Percentiles rank a stretch among this genome's conserved stretches.
Conservation (phyloP, 2,113 vertebrate species). For the Smithornis capensis region DNA sequence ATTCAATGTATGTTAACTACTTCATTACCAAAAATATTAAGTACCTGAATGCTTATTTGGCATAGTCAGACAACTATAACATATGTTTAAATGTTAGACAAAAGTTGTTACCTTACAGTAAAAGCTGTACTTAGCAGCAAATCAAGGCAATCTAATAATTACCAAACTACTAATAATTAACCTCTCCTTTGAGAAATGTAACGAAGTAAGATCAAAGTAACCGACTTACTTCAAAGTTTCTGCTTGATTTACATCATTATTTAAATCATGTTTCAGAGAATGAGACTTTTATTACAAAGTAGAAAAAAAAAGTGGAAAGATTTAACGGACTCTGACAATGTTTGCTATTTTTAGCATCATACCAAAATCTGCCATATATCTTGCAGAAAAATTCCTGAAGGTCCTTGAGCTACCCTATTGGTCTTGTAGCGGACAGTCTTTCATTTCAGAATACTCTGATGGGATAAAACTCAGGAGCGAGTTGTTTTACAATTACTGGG, state of each 20-base stretch:
- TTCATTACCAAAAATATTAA: not conserved
- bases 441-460: not conserved
- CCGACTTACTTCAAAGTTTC: constrained; percentile 51
- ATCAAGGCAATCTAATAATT: constrained; percentile 50
- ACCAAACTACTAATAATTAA: constrained; percentile 51
- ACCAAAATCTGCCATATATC: not conserved
- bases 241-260: constrained; percentile 53
- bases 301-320: not conserved
- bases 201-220: constrained; percentile 53
- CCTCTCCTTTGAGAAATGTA: constrained; percentile 53
- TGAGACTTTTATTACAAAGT: constrained; percentile 24
- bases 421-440: not conserved
- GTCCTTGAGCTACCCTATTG: not conserved
- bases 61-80: not conserved
- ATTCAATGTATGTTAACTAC: not conserved
- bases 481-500: not conserved
- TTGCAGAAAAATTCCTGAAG: not conserved
- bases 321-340: not conserved
- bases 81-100: not conserved
- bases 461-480: not conserved
- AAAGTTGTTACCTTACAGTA: not conserved
- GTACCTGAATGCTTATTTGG: not conserved
- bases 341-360: not conserved
- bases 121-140: constrained; percentile 32
- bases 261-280: constrained; percentile 49